Percentiles rank a stretch among this genome's conserved stretches.
Evolutionary conservation across 2,888 invertebrate genomes (phyloP).

Genomic region (Muschampia plurimacula): DNA sequence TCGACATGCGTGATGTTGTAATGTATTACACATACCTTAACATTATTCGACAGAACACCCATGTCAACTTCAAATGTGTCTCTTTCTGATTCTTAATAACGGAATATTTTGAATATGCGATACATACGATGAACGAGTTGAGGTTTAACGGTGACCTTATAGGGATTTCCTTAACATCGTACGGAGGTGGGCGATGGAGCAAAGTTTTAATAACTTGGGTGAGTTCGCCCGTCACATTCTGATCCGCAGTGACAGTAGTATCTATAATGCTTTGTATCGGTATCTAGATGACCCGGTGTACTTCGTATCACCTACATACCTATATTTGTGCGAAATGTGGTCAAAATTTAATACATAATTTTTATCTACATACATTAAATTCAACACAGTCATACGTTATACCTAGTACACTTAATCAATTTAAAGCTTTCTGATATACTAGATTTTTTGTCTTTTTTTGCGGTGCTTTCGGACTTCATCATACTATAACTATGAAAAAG

Average conservation of each 20-base stretch:
- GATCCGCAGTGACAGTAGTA: constrained; percentile 20
- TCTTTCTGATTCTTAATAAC: constrained; percentile 58
- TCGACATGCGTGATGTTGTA: constrained; percentile 48
- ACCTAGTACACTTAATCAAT: too few species aligned
- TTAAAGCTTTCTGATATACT: too few species aligned
- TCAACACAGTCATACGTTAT: too few species aligned
- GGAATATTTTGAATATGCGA: constrained; percentile 65
- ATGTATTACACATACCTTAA: constrained; percentile 58
- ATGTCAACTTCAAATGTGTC: constrained; percentile 55
- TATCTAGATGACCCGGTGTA: too few species aligned
- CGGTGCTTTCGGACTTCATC: too few species aligned
- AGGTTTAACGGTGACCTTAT: constrained; percentile 67
- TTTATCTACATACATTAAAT: too few species aligned
- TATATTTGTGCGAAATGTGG: too few species aligned
- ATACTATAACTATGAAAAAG: too few species aligned
- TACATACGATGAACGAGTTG: constrained; percentile 65
- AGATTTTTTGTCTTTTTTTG: too few species aligned
- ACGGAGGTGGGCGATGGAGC: constrained; percentile 71
- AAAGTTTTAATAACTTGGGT: constrained; percentile 80
- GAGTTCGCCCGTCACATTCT: constrained; percentile 47
- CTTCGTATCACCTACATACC: too few species aligned
- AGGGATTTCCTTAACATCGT: constrained; percentile 66
- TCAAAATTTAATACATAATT: too few species aligned
- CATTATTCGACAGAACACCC: constrained; percentile 58
- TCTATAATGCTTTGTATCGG: background rate